Evolutionary conservation across 2,113 vertebrate genomes (phyloP), one percentile per base, ranked within the genome.

Genomic region (Pelodiscus sinensis): DNA sequence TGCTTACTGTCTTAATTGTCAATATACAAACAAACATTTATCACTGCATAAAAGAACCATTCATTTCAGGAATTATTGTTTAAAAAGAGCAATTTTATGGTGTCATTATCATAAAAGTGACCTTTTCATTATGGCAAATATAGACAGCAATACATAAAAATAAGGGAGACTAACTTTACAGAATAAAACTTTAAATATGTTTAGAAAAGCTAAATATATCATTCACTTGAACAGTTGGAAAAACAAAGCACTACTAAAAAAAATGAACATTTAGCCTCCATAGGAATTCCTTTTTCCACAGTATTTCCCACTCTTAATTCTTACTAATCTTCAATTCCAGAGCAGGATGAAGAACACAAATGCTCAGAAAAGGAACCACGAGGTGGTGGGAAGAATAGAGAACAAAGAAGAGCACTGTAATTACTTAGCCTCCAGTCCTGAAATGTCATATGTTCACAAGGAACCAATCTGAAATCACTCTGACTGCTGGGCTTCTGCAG

Each of bases 381-480:
- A 77, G 25, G 55, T 60, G 4, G 4, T 50, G 35, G 52, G 12
- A 19, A 85, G 81, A 57, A 81, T 14, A 79, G 65, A 18, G n/a
- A 21, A 21, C 65, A 71, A 71, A 71, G 25, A 44, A 52, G 62
- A 9, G 5, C 35, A 83, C 10, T 31, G 14, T 5, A n/a, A 54
- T 19, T 22, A 25, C 18, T 60, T 52, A 31, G 60, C 10, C 25
- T 81, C 52, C 84, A 50, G 8, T 51, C 85, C 73, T 60, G 44
- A 55, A 87, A 56, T 11, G 11, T 0, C 0, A 50, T 2, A 22
- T 57, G 22, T 75, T 88, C 7, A 0, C 51, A 31, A 31, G 0
- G 3, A 27, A n/a, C 68, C 58, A 58, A 44, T 3, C 75, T 65
- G 8, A 19, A 84, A 79, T 38, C 71, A 44, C 13, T 9, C 44